Percentiles rank a stretch among this genome's conserved stretches.
Evolutionary conservation across 2,888 invertebrate genomes (phyloP).

Genomic region (Chirona hameri): DNA sequence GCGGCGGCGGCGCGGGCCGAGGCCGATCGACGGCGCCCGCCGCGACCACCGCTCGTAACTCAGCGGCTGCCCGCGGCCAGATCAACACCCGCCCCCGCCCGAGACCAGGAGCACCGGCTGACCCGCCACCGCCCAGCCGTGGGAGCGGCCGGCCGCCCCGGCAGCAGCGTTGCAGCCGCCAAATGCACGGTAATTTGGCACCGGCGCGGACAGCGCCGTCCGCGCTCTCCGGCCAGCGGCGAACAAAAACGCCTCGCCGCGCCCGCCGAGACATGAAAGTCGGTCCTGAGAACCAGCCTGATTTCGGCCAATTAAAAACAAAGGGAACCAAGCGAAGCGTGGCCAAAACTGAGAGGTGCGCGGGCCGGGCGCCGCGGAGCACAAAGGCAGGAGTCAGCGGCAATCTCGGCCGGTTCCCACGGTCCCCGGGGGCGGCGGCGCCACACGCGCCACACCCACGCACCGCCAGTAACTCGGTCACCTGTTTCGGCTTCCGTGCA

Average conservation of each 20-base stretch:
- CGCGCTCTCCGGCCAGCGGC: neutral
- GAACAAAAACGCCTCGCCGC: neutral
- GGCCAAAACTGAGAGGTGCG: neutral
- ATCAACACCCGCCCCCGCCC: neutral
- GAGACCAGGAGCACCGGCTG: neutral
- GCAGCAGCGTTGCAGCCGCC: too few relatives aligned
- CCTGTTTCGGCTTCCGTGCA: too few relatives aligned
- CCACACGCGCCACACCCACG: too few relatives aligned
- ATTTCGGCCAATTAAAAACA: conserved; percentile 24
- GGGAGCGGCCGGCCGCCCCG: neutral
- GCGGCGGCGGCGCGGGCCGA: neutral
- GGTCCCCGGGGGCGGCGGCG: neutral
- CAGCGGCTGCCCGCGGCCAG: neutral
- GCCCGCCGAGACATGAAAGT: neutral
- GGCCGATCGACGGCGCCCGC: neutral
- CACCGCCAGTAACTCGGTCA: too few relatives aligned
- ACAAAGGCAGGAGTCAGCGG: neutral
- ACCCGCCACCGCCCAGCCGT: neutral
- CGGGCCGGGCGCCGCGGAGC: neutral
- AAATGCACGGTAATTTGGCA: neutral
- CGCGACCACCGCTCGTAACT: neutral
- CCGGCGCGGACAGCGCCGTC: neutral
- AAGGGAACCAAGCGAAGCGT: neutral
- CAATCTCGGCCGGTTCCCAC: neutral
- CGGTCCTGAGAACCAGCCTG: neutral